These are phyloP conservation scores for Hylyphantes graminicola DNA, from an alignment of 1,140 invertebrate species.

Conservation along the genomic window DNA sequence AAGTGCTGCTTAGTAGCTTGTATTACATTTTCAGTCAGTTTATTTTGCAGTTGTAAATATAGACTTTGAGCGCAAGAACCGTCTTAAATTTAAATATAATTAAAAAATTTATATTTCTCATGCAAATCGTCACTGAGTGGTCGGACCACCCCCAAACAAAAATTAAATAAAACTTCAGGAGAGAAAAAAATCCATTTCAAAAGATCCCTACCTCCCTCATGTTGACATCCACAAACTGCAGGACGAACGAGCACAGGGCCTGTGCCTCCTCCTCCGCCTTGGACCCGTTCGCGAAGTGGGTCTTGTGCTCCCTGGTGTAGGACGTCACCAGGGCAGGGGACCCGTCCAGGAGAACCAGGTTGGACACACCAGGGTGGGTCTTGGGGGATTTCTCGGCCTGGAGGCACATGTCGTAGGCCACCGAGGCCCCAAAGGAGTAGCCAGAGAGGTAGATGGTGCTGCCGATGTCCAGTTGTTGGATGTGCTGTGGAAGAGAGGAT, in stretches of 20 bases:
- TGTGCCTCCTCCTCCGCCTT: constrained; percentile 73
- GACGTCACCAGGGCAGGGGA: constrained; percentile 88
- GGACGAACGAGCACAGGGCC: constrained; percentile 82
- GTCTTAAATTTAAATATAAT: too few species aligned
- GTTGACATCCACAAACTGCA: constrained; percentile 82
- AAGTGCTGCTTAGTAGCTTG: too few species aligned
- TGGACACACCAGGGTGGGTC: constrained; percentile 71
- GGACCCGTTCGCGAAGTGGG: constrained; percentile 58
- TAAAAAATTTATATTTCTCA: too few species aligned
- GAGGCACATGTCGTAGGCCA: constrained; percentile 93
- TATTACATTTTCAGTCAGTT: too few species aligned
- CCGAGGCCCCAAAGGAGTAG: constrained; percentile 92
- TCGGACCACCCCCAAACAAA: too few species aligned
- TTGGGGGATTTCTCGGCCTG: constrained; percentile 79
- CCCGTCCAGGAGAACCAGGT: constrained; percentile 82
- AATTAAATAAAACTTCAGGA: too few species aligned
- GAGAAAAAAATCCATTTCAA: too few species aligned
- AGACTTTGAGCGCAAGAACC: too few species aligned
- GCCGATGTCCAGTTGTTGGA: constrained; percentile 80
- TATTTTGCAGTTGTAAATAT: too few species aligned
- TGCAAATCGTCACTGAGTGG: too few species aligned
- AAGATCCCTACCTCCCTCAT: constrained; percentile 74
- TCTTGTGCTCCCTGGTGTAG: constrained; percentile 78
- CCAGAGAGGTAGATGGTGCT: constrained; percentile 89
- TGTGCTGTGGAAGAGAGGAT: constrained; percentile 70